Evolutionary conservation across 2,888 invertebrate species (phyloP), one percentile per base, ranked within the genome.

Genomic region (Dendrolimus pini): DNA sequence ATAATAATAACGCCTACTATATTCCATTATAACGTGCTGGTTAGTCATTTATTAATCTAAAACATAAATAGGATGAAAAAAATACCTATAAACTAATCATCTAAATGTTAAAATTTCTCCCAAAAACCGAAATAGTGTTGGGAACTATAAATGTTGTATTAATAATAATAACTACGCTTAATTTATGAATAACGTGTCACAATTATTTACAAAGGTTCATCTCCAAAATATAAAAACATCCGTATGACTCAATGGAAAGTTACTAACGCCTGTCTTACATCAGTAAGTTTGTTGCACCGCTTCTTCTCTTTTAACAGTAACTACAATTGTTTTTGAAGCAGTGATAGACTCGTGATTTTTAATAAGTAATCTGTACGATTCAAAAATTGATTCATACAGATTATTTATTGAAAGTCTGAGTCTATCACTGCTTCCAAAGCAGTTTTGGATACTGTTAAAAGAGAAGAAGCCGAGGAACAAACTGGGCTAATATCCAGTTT

Each of bases 41-140:
- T 83, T 84, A 84, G 76, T 78, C 58, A 30, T 30, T 30, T 71
- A 67, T 72, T 70, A 74, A 75, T 68, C 73, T 81, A 80, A 81
- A 54, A 82, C 75, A 82, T 83, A 85, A 83, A 83, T 83, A 82
- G 72, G 74, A 77, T 71, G 66, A 79, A 80, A 78, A 74, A 74
- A 73, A 78, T 73, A 74, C 55, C 59, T 60, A 47, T 47, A 47
- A 75, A 75, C 68, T 77, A 78, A 75, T 73, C 64, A 30, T 67
- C 72, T 79, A 78, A 72, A 66, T 72, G 75, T 79, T 80, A 82
- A 77, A 75, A 75, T 69, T 30, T 30, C 67, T 72, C 73, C 70
- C 72, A 75, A 70, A 70, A 61, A 52, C 12, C 47, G 12, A 10
- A 58, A 61, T 62, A 61, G 60, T 41, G 63, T 59, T 12, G 54